Percentiles rank a stretch among this genome's conserved stretches.
Conservation (phyloP, 2,888 invertebrate genomes). For the Xanthorhoe spadicearia region DNA sequence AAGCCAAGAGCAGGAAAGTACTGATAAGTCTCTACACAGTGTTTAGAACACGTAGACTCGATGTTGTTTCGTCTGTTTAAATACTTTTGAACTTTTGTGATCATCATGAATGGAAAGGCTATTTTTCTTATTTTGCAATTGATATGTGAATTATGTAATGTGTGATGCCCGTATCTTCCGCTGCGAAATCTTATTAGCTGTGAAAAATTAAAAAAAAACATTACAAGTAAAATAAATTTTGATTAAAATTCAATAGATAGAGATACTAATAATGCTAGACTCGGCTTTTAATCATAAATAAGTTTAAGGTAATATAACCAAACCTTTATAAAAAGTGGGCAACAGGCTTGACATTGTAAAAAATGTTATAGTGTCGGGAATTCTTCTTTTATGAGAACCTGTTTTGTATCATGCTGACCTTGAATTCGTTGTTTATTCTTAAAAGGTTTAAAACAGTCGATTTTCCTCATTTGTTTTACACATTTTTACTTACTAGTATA, state of each 20-base stretch:
- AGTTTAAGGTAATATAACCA: neutral
- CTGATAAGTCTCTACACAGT: conserved; percentile 47
- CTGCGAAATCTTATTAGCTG: too few species aligned
- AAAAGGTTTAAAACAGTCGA: neutral
- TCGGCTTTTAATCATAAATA: neutral
- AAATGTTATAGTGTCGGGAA: neutral
- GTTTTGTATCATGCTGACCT: neutral
- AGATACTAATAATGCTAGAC: too few species aligned
- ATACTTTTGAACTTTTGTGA: neutral
- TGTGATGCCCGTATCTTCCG: too few species aligned
- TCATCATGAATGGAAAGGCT: neutral
- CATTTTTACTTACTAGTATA: neutral
- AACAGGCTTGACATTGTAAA: neutral
- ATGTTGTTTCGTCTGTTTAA: conserved; percentile 5
- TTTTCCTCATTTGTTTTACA: neutral
- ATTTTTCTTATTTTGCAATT: too few species aligned
- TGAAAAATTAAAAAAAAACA: too few species aligned
- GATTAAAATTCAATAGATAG: too few species aligned
- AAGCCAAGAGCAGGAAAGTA: conserved; percentile 47
- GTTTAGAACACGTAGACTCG: conserved; percentile 24
- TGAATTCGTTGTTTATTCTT: neutral
- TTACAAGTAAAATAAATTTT: too few species aligned
- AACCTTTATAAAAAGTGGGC: neutral
- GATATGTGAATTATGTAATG: too few species aligned
- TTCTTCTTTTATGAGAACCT: neutral